These are phyloP conservation scores for Eueremaeus valkanovi DNA, from an alignment of 2,888 invertebrate genomes.

Conservation along the genomic window DNA sequence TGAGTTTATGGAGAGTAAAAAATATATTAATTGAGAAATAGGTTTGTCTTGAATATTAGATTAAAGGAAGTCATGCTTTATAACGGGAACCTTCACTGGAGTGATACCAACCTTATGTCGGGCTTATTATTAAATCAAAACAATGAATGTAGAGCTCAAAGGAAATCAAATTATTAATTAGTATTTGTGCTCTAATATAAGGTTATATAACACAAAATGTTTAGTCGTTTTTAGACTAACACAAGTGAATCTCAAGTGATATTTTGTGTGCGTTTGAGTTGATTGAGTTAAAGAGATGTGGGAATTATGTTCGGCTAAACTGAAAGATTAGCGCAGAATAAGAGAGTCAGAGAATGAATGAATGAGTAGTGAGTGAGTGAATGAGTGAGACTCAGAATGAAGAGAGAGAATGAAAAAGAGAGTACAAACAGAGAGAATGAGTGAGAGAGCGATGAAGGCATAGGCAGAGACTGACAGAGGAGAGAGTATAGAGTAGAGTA, in stretches of 20 bases:
- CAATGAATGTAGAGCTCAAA: slow-evolving; percentile 28
- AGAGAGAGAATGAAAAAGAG: background rate
- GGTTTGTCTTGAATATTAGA: slow-evolving; percentile 10
- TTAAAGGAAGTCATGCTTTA: background rate
- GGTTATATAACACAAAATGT: slow-evolving; percentile 11
- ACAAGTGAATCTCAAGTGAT: slow-evolving; percentile 29
- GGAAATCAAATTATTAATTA: slow-evolving; percentile 38
- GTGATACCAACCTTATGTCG: background rate
- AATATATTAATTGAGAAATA: background rate
- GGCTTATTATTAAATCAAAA: slow-evolving; percentile 21
- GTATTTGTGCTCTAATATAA: slow-evolving; percentile 18
- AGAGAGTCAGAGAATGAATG: background rate
- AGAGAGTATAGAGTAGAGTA: background rate
- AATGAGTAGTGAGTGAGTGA: no score
- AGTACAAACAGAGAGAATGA: background rate
- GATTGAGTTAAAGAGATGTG: slow-evolving; percentile 34
- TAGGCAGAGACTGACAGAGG: background rate
- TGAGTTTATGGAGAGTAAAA: background rate
- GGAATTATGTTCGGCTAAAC: slow-evolving; percentile 26
- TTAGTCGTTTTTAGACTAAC: background rate
- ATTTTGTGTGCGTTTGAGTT: slow-evolving; percentile 20
- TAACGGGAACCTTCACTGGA: background rate
- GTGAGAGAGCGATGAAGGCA: background rate
- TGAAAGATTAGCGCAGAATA: slow-evolving; percentile 28
- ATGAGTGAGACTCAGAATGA: no score